Evolutionary conservation across 2,113 vertebrate genomes (phyloP).

Genomic region (Callipepla californica): DNA sequence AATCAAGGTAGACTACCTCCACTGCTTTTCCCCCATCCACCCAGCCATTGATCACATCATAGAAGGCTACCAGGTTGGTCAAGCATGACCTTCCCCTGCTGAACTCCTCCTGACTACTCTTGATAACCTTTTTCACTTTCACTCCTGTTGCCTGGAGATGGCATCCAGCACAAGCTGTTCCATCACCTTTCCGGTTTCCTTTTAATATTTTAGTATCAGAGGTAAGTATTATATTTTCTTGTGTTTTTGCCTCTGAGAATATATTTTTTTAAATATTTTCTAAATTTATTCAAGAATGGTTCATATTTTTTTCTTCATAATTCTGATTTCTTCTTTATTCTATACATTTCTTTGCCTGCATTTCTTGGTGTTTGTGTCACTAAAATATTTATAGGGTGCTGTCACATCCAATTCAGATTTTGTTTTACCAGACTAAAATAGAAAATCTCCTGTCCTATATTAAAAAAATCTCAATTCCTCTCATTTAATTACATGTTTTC

Average conservation of each 20-base stretch:
- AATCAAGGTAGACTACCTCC: too few species aligned
- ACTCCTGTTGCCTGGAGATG: too few species aligned
- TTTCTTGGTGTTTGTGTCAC: neutral
- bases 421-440: neutral
- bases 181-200: too few species aligned
- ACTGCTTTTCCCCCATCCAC: too few species aligned
- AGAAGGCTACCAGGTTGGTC: too few species aligned
- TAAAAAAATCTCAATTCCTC: neutral
- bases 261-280: neutral
- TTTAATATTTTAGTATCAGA: neutral
- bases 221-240: neutral
- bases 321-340: neutral
- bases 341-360: neutral
- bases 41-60: too few species aligned
- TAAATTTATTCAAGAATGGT: neutral
- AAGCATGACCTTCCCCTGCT: too few species aligned
- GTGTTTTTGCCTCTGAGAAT: neutral
- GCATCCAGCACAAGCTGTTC: too few species aligned
- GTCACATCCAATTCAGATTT: neutral
- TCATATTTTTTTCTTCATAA: neutral
- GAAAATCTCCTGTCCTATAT: fast-evolving
- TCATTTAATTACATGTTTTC: neutral
- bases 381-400: neutral
- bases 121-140: too few species aligned
- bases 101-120: too few species aligned